These are phyloP conservation scores for Caenorhabditis afra DNA, from an alignment of 2,888 invertebrate species.

Conservation along the genomic window DNA sequence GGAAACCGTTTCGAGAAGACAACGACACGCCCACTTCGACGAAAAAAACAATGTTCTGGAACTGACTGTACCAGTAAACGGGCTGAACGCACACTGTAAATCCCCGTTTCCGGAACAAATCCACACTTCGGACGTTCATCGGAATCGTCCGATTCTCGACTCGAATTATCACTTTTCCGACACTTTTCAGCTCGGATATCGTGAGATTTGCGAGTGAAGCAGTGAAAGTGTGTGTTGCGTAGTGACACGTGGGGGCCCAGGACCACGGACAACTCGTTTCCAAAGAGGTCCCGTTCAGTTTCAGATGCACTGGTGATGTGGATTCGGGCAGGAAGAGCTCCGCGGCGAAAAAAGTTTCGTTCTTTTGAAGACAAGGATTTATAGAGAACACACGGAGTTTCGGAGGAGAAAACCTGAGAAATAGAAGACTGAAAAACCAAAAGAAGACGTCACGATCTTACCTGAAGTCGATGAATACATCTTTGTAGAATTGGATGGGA, in stretches of 20 bases:
- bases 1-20: too few species aligned
- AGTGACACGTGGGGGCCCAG: conserved; percentile 29
- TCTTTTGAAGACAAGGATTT: conserved; percentile 14
- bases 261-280: conserved; percentile 30
- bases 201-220: not conserved
- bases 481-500: conserved; percentile 26
- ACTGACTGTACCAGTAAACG: conserved; percentile 65
- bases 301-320: not conserved
- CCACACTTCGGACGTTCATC: too few species aligned
- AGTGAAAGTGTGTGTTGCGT: conserved; percentile 12
- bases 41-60: conserved; percentile 60
- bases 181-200: not conserved
- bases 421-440: not conserved
- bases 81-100: conserved; percentile 67
- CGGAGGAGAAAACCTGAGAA: conserved; percentile 22
- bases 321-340: not conserved
- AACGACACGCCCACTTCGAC: conserved; percentile 50
- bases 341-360: not conserved
- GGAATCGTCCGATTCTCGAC: too few species aligned
- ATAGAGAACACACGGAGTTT: conserved; percentile 25
- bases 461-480: conserved; percentile 31
- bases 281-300: conserved; percentile 3
- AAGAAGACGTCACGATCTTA: too few species aligned
- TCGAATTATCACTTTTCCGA: not conserved
- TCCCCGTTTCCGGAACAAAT: too few species aligned